phyloP scores from a whole-genome alignment of 2,888 invertebrate species.

The Erebia aethiops region DNA sequence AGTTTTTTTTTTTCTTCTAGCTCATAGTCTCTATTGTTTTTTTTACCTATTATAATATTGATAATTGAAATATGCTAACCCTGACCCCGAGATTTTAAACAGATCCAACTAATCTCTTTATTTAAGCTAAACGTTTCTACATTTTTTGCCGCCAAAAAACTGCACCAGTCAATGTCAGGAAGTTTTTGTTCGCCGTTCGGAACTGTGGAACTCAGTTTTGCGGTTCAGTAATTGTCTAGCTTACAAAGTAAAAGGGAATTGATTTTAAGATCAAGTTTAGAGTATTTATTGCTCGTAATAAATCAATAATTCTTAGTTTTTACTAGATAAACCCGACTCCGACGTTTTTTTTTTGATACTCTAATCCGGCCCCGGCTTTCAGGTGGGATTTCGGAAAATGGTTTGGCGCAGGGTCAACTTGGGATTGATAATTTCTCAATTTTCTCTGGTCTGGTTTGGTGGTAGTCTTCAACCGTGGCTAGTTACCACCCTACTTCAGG shows the following conservation, averaged over 20 bases:
- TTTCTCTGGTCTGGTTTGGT: no score
- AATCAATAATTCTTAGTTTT: no score
- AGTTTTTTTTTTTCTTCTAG: no score
- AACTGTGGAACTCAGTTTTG: constrained; percentile 8
- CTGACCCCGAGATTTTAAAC: constrained; percentile 9
- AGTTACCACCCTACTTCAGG: no score
- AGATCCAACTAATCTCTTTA: constrained; percentile 13
- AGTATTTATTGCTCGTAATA: not conserved
- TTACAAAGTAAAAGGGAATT: constrained; percentile 7
- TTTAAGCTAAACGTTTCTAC: constrained; percentile 3
- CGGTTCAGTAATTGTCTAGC: constrained; percentile 3
- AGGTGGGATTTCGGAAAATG: no score
- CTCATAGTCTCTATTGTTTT: no score
- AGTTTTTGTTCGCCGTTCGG: constrained; percentile 8
- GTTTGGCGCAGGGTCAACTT: no score
- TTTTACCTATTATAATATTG: not conserved
- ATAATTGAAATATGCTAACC: not conserved
- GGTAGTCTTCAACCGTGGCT: no score
- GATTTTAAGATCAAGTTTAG: constrained; percentile 2
- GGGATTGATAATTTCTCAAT: no score
- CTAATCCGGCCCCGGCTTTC: no score
- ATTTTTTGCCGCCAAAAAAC: constrained; percentile 13
- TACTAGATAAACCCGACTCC: no score
- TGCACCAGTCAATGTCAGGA: constrained; percentile 8
- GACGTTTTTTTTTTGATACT: no score